Conservation (phyloP, 1,140 invertebrate species). For the Drepana arcuata region DNA sequence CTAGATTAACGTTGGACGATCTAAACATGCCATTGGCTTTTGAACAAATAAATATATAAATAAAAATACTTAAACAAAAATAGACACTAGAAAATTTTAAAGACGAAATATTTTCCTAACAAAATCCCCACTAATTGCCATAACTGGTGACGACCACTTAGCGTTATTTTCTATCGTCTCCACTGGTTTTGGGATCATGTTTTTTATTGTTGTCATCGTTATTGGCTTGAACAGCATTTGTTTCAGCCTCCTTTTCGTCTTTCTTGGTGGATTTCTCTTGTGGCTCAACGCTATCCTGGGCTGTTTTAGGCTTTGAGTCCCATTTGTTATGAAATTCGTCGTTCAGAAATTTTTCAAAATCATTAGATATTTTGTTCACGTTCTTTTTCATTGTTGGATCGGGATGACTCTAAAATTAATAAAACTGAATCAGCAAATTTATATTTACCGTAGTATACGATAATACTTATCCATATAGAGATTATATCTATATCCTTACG, state of each 20-base stretch:
- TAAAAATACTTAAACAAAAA: slow-evolving; percentile 34
- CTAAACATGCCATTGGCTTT: slow-evolving; percentile 5
- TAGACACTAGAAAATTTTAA: slow-evolving; percentile 27
- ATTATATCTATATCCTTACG: no score
- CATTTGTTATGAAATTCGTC: slow-evolving; percentile 55
- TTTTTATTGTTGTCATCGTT: slow-evolving; percentile 31
- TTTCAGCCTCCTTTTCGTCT: slow-evolving; percentile 33
- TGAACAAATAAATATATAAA: slow-evolving; percentile 33
- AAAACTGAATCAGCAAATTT: no score
- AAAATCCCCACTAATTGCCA: no score
- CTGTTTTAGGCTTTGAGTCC: slow-evolving; percentile 35
- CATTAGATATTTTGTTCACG: slow-evolving; percentile 50
- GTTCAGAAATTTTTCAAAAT: slow-evolving; percentile 57
- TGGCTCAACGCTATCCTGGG: slow-evolving; percentile 20
- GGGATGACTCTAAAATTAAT: slow-evolving; percentile 50
- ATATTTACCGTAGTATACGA: no score
- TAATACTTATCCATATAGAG: no score
- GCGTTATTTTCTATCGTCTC: slow-evolving; percentile 33
- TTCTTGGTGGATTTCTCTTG: slow-evolving; percentile 26
- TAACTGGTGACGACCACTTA: no score
- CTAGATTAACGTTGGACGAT: no score
- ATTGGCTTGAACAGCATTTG: slow-evolving; percentile 18
- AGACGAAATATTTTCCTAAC: slow-evolving; percentile 6
- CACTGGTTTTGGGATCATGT: slow-evolving; percentile 21
- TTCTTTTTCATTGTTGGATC: slow-evolving; percentile 57